Conservation (phyloP, 2,888 invertebrate species). For the Eilema depressum region DNA sequence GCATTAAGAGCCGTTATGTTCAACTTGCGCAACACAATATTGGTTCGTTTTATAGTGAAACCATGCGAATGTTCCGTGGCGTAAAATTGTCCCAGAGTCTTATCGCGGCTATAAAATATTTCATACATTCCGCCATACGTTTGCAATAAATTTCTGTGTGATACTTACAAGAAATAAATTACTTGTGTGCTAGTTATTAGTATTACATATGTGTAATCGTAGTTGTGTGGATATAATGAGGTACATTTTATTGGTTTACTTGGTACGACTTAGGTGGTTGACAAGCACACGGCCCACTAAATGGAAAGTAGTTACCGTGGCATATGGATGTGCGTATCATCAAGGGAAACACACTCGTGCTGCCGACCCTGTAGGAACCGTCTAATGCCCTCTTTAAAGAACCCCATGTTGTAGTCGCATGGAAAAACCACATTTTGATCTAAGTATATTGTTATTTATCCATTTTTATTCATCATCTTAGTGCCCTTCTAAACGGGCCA, state of each 20-base stretch:
- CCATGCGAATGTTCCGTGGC: slow-evolving; percentile 65
- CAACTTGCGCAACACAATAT: slow-evolving; percentile 45
- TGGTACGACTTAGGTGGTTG: too few species aligned
- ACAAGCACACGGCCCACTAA: too few species aligned
- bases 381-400: too few species aligned
- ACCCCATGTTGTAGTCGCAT: too few species aligned
- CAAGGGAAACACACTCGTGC: too few species aligned
- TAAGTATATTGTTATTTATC: slow-evolving; percentile 5
- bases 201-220: slow-evolving; percentile 24
- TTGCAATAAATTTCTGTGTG: slow-evolving; percentile 59
- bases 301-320: too few species aligned
- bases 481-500: too few species aligned
- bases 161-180: slow-evolving; percentile 40
- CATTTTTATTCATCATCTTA: too few species aligned
- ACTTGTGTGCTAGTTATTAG: slow-evolving; percentile 22
- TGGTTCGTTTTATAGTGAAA: slow-evolving; percentile 56
- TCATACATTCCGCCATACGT: slow-evolving; percentile 56
- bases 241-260: background rate
- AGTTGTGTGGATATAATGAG: slow-evolving; percentile 24
- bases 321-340: too few species aligned
- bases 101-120: slow-evolving; percentile 75
- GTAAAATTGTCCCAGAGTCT: slow-evolving; percentile 76
- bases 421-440: too few species aligned
- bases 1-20: slow-evolving; percentile 27
- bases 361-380: too few species aligned